Evolutionary conservation across 2,888 invertebrate genomes (phyloP), one percentile per base, ranked within the genome.

Genomic region (Halictus ligatus): DNA sequence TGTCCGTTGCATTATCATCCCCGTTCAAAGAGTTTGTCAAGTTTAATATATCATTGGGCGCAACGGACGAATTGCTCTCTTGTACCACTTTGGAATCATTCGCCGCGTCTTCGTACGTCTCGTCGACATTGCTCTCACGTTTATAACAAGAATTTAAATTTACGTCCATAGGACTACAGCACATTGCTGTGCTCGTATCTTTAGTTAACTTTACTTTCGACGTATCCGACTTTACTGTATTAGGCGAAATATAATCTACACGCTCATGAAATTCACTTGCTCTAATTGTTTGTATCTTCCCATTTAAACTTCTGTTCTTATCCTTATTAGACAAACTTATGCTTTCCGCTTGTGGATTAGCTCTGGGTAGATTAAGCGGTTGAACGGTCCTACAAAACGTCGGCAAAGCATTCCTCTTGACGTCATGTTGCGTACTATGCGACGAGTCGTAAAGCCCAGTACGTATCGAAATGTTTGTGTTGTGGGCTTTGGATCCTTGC

Each of bases 401-500:
- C 6, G 79, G 75, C 4, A 76, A 86, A n/a, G 83, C 89, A n/a
- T 64, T 83, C 43, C 92, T 94, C 60, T 92, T 93, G 1, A 82
- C 71, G 15, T 93, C 92, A 7, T 93, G 90, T n/a, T 91, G 90
- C 2, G 88, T 78, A 76, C 89, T 91, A 13, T 93, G 92, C 21
- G 93, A 93, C 5, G 94, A 93, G 88, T 94, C 93, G 50, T 94
- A 94, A 1, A 94, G 84, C 78, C 94, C 94, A 46, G 93, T 94
- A 72, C 94, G 93, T 89, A 95, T 94, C 0, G 94, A 94, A 72
- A 95, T 93, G 80, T 95, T 94, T 12, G 93, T 93, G 85, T 92
- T 94, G 60, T 92, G 93, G 10, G 93, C 86, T 84, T 94, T 93
- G 5, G 90, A 89, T 12, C 78, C 64, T 69, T 83, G 84, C 0